Evolutionary conservation across 2,797 vertebrate species (phyloP), one percentile per base, ranked within the genome.

Genomic region (Epinephelus awoara): DNA sequence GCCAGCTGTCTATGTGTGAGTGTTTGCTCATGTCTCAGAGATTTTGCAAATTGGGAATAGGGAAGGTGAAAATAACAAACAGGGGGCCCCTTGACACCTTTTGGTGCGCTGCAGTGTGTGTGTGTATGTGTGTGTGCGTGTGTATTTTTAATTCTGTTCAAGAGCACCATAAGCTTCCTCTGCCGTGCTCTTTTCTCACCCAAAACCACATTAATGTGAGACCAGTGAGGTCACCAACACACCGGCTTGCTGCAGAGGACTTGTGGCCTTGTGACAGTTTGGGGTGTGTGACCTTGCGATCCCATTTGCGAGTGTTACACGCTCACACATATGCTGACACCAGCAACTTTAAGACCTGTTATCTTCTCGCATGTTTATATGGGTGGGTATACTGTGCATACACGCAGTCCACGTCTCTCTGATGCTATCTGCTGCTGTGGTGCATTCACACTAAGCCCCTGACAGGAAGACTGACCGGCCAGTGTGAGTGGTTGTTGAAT

Each of bases 401-500:
- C 46, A 25, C 13, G 18, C 9, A 19, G 50, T 10, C 44, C 7
- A 6, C 15, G n/a, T 47, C 23, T 67, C 49, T 72, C 21, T 15
- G 34, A 79, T 56, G 15, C 25, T 14, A 23, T 65, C 42, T 49
- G 40, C 25, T 46, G 50, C 47, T 21, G 40, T 6, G 57, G 61
- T 55, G 13, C 17, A 38, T 80, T 62, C 5, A 17, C 29, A 19
- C 55, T 21, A 2, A 67, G 54, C 74, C 55, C 14, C 5, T 13
- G n/a, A 72, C 23, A 54, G 51, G 47, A 15, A 6, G 57, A 91
- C 95, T 88, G 73, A 96, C 95, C 89, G 90, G 90, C 98, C 98
- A 99, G 71, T 93, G 93, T 3, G 95, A 92, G 85, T 93, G 96
- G 85, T 92, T 93, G 90, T 89, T 95, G 34, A 95, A 95, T 44